phyloP scores from a whole-genome alignment of 2,797 vertebrate genomes.

The Chelon auratus region DNA sequence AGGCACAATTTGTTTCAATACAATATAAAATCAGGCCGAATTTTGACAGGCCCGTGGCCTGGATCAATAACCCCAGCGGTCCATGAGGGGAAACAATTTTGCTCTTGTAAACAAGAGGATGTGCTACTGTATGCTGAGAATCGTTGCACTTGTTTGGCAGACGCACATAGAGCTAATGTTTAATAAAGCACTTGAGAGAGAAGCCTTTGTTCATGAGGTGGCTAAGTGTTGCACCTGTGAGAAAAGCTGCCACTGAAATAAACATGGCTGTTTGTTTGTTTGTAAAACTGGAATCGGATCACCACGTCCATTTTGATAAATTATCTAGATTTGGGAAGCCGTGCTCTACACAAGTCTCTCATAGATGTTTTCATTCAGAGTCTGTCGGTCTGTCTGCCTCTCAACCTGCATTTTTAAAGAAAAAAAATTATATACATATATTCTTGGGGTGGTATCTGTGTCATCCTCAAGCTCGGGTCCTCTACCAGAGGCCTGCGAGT shows the following conservation, averaged over 20 bases:
- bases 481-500: too few species aligned
- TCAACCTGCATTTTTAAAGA: neutral
- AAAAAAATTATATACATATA: too few species aligned
- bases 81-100: conserved; percentile 55
- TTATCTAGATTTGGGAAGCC: conserved; percentile 15
- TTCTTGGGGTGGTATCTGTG: too few species aligned
- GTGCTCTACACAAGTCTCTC: neutral
- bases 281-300: conserved; percentile 10
- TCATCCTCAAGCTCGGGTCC: too few species aligned
- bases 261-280: conserved; percentile 22
- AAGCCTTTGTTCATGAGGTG: conserved; percentile 14
- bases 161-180: conserved; percentile 27
- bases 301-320: neutral
- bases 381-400: neutral
- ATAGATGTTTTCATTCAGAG: neutral
- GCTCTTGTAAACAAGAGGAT: conserved; percentile 58
- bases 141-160: conserved; percentile 47
- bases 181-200: conserved; percentile 28
- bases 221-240: conserved; percentile 27
- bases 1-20: conserved; percentile 65
- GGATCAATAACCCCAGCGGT: conserved; percentile 60
- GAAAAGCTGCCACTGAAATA: conserved; percentile 21
- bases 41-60: conserved; percentile 55
- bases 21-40: conserved; percentile 48
- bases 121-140: conserved; percentile 25